phyloP scores from a whole-genome alignment of 2,113 vertebrate species.

The Taurulus bubalis region DNA sequence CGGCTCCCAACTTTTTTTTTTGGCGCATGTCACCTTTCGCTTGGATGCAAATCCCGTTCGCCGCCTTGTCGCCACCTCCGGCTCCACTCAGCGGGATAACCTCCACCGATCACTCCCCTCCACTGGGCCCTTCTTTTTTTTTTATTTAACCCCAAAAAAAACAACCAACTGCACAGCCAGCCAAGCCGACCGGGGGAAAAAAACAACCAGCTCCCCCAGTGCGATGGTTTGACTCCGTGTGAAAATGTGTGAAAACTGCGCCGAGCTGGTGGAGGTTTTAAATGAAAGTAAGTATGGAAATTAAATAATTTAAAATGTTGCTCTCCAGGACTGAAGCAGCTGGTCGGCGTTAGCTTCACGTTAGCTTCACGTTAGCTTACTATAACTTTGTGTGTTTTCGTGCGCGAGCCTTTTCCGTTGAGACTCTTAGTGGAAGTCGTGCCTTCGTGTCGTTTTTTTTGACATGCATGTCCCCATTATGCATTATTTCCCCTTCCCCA shows the following conservation, averaged over 20 bases:
- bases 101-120: conserved; percentile 73
- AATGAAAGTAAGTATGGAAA: conserved; percentile 93
- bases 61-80: conserved; percentile 49
- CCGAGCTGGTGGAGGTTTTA: conserved; percentile 98
- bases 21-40: conserved; percentile 51
- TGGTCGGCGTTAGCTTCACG: background rate
- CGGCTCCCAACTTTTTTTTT: conserved; percentile 65
- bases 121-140: conserved; percentile 65
- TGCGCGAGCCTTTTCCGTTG: background rate
- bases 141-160: conserved; percentile 50
- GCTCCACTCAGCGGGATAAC: conserved; percentile 72
- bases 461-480: conserved; percentile 7
- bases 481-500: background rate
- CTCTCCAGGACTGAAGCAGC: too few species aligned
- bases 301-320: background rate
- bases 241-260: conserved; percentile 99
- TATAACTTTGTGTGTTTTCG: conserved; percentile 53
- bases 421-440: background rate
- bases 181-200: conserved; percentile 55
- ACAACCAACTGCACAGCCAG: conserved; percentile 76
- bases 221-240: conserved; percentile 87
- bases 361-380: conserved; percentile 58
- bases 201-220: conserved; percentile 67
- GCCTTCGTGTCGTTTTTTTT: background rate
- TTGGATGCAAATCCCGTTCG: conserved; percentile 62